Conservation (phyloP, 2,888 invertebrate genomes). For the Imbricaverruca yamaguchii region DNA sequence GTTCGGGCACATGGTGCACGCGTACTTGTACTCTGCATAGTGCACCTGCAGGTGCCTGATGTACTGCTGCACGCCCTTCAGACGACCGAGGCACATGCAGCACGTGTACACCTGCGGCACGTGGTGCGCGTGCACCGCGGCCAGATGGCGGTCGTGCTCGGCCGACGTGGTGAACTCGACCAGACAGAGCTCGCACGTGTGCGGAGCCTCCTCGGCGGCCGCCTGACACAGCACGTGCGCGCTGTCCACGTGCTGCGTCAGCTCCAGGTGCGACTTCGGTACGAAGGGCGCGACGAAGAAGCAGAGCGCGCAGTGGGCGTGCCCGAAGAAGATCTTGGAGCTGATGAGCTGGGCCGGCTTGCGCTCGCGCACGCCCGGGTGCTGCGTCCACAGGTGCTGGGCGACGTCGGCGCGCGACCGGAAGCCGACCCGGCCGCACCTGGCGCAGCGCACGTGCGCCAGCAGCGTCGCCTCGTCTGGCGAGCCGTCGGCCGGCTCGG, state of each 20-base stretch:
- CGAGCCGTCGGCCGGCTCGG: not conserved
- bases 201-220: not conserved
- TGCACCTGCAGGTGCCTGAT: not conserved
- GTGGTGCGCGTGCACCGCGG: not conserved
- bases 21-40: not conserved
- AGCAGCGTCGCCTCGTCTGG: not conserved
- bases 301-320: not conserved
- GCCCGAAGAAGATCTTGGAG: not conserved
- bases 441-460: not conserved
- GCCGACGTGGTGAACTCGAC: not conserved
- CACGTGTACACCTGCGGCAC: not conserved
- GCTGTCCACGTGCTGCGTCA: not conserved
- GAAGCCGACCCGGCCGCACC: not conserved
- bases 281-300: not conserved
- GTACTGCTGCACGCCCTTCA: not conserved
- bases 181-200: not conserved
- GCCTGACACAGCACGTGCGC: not conserved
- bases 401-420: not conserved
- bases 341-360: not conserved
- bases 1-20: not conserved
- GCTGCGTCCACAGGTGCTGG: not conserved
- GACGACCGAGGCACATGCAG: not conserved
- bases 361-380: not conserved
- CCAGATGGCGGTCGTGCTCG: not conserved
- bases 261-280: not conserved